phyloP scores from a whole-genome alignment of 1,140 invertebrate species.

The Pogonomyrmex barbatus region DNA sequence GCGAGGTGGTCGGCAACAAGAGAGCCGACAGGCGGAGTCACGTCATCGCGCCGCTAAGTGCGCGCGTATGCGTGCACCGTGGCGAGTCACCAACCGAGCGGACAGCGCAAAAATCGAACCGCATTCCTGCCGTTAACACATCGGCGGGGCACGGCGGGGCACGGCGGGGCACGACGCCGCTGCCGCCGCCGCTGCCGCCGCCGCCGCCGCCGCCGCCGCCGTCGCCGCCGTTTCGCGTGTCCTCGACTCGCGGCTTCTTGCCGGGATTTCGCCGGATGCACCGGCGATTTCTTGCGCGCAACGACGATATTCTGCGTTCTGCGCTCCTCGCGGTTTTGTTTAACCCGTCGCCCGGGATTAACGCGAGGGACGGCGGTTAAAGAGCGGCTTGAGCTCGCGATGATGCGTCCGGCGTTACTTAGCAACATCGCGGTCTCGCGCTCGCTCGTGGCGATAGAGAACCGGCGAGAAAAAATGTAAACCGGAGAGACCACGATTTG shows the following conservation, averaged over 20 bases:
- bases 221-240: slow-evolving; percentile 68
- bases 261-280: slow-evolving; percentile 54
- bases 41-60: slow-evolving; percentile 10
- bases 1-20: slow-evolving; percentile 56
- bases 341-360: slow-evolving; percentile 66
- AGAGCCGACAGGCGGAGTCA: slow-evolving; percentile 32
- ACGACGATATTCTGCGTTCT: slow-evolving; percentile 18
- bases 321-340: slow-evolving; percentile 52
- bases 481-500: slow-evolving; percentile 63
- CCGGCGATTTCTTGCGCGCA: slow-evolving; percentile 47
- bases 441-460: slow-evolving; percentile 47
- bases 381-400: neutral
- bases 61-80: slow-evolving; percentile 8
- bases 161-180: too few relatives aligned
- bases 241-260: slow-evolving; percentile 66
- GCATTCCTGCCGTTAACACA: slow-evolving; percentile 74
- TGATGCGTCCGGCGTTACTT: neutral
- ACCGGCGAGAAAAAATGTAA: slow-evolving; percentile 57
- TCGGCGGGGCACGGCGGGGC: slow-evolving; percentile 13
- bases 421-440: neutral
- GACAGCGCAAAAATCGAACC: slow-evolving; percentile 71
- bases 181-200: slow-evolving; percentile 9
- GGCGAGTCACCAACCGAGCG: slow-evolving; percentile 44
- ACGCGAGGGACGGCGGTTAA: slow-evolving; percentile 55
- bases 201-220: neutral